Conservation (phyloP, 2,888 invertebrate species). For the Pardosa pseudoannulata region DNA sequence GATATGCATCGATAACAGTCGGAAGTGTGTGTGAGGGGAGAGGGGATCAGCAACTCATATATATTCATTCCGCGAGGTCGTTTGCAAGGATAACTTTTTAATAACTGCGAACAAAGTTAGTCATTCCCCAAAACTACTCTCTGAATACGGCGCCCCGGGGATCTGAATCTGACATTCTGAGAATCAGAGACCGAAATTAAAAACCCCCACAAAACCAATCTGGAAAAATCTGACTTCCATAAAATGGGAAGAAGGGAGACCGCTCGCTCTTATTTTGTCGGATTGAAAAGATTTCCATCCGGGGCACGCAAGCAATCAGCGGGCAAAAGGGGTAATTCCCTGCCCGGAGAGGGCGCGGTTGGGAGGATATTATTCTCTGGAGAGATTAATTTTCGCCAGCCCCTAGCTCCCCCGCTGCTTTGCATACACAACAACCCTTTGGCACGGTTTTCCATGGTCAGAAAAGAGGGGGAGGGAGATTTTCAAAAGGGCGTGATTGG, state of each 20-base stretch:
- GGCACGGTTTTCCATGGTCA: background rate
- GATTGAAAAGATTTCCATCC: background rate
- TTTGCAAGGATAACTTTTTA: background rate
- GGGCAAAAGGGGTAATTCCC: conserved; percentile 38
- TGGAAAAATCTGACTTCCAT: conserved; percentile 1
- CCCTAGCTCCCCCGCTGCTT: background rate
- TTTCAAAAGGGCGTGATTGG: background rate
- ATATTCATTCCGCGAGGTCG: no score
- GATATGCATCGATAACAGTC: no score
- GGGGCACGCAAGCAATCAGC: conserved; percentile 37
- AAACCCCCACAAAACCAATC: background rate
- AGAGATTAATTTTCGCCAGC: conserved; percentile 33
- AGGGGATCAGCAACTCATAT: no score
- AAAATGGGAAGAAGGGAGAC: background rate
- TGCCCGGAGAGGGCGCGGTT: background rate
- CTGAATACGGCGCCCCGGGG: background rate
- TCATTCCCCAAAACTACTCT: background rate
- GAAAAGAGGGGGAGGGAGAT: background rate
- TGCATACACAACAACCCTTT: conserved; percentile 21
- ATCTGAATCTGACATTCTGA: background rate
- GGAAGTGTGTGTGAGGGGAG: no score
- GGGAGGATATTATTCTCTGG: background rate
- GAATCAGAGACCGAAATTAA: background rate
- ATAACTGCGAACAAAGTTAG: background rate
- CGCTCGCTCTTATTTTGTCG: background rate